Base-by-base conservation (phyloP, 2,888 invertebrate genomes). In the Koerneria pararmatus region DNA sequence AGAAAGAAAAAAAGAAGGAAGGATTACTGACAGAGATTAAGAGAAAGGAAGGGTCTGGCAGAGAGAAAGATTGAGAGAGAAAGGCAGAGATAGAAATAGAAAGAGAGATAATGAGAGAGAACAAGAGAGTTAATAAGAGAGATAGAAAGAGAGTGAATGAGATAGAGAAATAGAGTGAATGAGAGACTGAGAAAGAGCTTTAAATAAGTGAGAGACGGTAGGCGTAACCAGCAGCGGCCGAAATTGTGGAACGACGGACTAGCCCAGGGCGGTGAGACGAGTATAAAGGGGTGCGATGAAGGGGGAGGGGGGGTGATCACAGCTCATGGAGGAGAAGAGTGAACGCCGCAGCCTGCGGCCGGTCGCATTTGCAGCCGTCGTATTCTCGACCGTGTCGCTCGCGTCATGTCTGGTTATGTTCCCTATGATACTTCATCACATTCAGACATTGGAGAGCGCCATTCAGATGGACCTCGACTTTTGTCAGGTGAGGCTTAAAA, bases 391-490 rank as follows among this genome's bases (percentile, higher is more conserved):
- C 51, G 67, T 67, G 22, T 57, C 53, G 57, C 54, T 77, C 56
- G 75, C 80, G 11, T 75, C 77, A 49, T 82, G 82, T 67, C 71
- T 82, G 35, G 76, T 82, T 70, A 80, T 80, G 24, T 82, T 82
- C 72, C 82, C 82, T 11, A 70, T 82, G 31, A 78, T 82, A 57
- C 73, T 82, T 31, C 80, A 82, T 71, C 80, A 83, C 68, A 74
- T 82, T 51, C 82, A 83, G 71, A 82, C 81, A 6, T 71, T 82
- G 62, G 82, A 82, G 70, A 76, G 80, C 29, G 74, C 74, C 68
- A 80, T 82, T 32, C 79, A 80, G 66, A 68, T 80, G 41, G 82
- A 82, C 60, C 71, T 82, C 63, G 80, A 82, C 70, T 82, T 78
- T 71, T 82, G 82, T 62, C 82, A 80, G 71, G 78, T 78, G 8